phyloP scores from a whole-genome alignment of 2,888 invertebrate species.

The Tholera decimalis region DNA sequence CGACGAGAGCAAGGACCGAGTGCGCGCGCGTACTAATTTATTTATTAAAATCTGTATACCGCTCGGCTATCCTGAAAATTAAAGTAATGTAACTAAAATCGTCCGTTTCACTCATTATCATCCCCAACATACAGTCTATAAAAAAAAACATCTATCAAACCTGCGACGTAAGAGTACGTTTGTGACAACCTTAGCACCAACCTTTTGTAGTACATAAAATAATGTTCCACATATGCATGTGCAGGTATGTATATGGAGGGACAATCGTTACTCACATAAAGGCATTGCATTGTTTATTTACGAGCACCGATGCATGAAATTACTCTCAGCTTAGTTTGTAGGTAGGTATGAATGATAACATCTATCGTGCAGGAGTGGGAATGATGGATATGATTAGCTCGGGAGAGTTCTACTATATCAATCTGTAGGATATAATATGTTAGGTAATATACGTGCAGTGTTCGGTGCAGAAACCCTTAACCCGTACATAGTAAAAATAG shows the following conservation, averaged over 20 bases:
- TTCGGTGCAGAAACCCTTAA: not conserved
- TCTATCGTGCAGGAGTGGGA: slow-evolving; percentile 34
- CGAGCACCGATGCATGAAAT: slow-evolving; percentile 80
- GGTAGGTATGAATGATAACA: slow-evolving; percentile 56
- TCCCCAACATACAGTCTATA: no score
- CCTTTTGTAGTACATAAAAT: slow-evolving; percentile 41
- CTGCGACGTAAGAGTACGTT: not conserved
- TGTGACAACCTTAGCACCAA: slow-evolving; percentile 41
- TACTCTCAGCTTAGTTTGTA: slow-evolving; percentile 72
- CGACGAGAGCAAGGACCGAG: no score
- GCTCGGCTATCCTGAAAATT: no score
- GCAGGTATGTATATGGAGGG: slow-evolving; percentile 18
- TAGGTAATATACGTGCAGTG: not conserved
- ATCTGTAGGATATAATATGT: not conserved
- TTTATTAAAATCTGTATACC: no score
- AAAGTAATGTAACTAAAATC: no score
- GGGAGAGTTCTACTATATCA: slow-evolving; percentile 33
- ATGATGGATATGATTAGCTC: slow-evolving; percentile 32
- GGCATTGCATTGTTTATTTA: slow-evolving; percentile 78
- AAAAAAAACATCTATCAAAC: no score
- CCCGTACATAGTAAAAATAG: no score
- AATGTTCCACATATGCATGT: slow-evolving; percentile 14
- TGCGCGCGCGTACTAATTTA: no score
- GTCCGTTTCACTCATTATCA: no score
- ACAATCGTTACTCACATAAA: slow-evolving; percentile 67